These are phyloP conservation scores for Danio kyathit DNA, from an alignment of 2,797 vertebrate genomes.

Conservation along the genomic window DNA sequence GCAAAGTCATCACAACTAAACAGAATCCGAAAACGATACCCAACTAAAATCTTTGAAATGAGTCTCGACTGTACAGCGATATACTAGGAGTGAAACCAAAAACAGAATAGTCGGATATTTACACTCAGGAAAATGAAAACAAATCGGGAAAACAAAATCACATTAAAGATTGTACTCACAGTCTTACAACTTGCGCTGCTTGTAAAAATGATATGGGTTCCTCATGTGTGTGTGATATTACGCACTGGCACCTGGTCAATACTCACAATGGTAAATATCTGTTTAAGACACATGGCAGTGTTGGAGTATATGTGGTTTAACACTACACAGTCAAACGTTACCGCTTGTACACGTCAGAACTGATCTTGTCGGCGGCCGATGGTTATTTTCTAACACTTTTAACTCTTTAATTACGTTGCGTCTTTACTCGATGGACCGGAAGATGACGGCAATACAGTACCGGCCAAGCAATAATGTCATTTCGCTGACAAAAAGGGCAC, in stretches of 20 bases:
- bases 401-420: slow-evolving; percentile 4
- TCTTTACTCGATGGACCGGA: background rate
- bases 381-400: slow-evolving; percentile 15
- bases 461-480: slow-evolving; percentile 37
- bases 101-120: slow-evolving; percentile 38
- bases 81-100: slow-evolving; percentile 63
- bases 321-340: slow-evolving; percentile 39
- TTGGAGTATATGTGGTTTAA: slow-evolving; percentile 43
- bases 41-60: slow-evolving; percentile 63
- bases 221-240: slow-evolving; percentile 26
- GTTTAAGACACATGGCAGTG: slow-evolving; percentile 57
- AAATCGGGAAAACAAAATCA: background rate
- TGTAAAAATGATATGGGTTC: slow-evolving; percentile 25
- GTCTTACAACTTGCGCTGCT: slow-evolving; percentile 34
- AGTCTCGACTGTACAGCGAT: slow-evolving; percentile 68
- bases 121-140: slow-evolving; percentile 34
- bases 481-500: slow-evolving; percentile 51
- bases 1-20: slow-evolving; percentile 71
- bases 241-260: slow-evolving; percentile 51
- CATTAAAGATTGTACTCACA: slow-evolving; percentile 23
- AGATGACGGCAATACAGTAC: slow-evolving; percentile 34
- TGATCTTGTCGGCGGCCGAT: slow-evolving; percentile 28
- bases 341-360: slow-evolving; percentile 7
- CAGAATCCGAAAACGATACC: slow-evolving; percentile 73
- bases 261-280: slow-evolving; percentile 48